Base-by-base conservation (phyloP, 2,888 invertebrate species). In the Romanomermis culicivorax region DNA sequence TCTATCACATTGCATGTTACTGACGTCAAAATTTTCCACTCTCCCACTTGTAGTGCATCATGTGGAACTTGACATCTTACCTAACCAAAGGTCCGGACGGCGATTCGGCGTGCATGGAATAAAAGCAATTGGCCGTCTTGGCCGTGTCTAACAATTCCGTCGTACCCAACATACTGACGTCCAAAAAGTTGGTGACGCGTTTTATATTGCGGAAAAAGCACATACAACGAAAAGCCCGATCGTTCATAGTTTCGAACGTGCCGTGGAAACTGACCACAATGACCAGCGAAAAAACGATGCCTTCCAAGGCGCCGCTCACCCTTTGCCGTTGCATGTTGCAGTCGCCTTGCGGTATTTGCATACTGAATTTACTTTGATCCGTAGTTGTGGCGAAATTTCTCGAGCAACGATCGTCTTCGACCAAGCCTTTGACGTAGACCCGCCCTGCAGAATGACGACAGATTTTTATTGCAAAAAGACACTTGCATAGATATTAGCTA, bases 201-300 rank as follows among this genome's bases (percentile, higher is more conserved):
- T 64, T 63, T 48, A 65, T 59, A 56, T 61, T 64, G 17, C 59
- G 57, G 63, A 66, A 64, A 60, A 64, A 65, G 59, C 65, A 66
- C 62, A 66, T 65, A 55, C 63, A 63, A 7, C 63, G 57, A 55
- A 57, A 65, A 20, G 55, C 61, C 2, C 57, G 57, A 29, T 54
- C 56, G n/a, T 51, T 57, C 51, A 57, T 58, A 17, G 58, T 58
- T 25, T 58, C 58, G 47, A 56, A 65, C 3, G 65, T 65, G 54
- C 65, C 65, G 55, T 65, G 65, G 57, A 65, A 66, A 24, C 61
- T 61, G 54, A 65, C 65, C 42, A 66, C 63, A 47, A 65, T 62
- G 20, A 65, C 65, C 48, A 65, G 42, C n/a, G 63, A 64, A 49
- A 64, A 59, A 62, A 65, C 62, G 52, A 65, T 57, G 30, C 65